Base-by-base conservation (phyloP, 2,888 invertebrate species). In the Euspilapteryx auroguttella region DNA sequence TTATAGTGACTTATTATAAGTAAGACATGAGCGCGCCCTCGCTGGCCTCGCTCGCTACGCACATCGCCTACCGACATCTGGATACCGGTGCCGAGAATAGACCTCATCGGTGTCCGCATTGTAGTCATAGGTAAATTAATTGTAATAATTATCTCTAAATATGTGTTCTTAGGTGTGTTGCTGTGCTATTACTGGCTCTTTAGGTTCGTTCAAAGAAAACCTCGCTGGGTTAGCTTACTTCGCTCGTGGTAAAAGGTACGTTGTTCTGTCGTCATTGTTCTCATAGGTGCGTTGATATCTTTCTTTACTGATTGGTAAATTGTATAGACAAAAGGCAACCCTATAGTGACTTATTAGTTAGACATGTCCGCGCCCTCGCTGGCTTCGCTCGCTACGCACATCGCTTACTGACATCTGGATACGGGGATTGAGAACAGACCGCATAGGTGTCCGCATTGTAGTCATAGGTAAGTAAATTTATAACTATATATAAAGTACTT, bases 1-100 rank as follows among this genome's bases (percentile, higher is more conserved):
- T n/a, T n/a, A n/a, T n/a, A n/a, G n/a, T n/a, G n/a, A n/a, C n/a
- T n/a, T n/a, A n/a, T n/a, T n/a, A n/a, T n/a, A n/a, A n/a, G 53
- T 96, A 96, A 59, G 91, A 94, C 53, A 93, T 95, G 92, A 90
- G 93, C 0, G 90, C 91, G 45, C 82, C 86, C 7, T 83, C 86
- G 10, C 85, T 87, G 2, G 84, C 88, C 9, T 78, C 83, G 30
- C 69, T 95, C 34, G 83, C 86, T 1, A 81, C 80, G 23, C 96
- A 96, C 57, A 83, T 94, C 32, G 78, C 87, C 17, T 91, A 89
- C 55, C 68, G 89, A 1, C 96, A 96, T 51, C 43, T 80, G 22
- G 37, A 71, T 3, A 17, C 26, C 3, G 13, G 13, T 4, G 32
- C 88, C 47, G 68, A 77, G 9, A 55, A 80, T 7, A 82, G 89